Percentiles rank a stretch among this genome's conserved stretches.
phyloP scores from a whole-genome alignment of 2,888 invertebrate genomes.

The Andrena minutula region DNA sequence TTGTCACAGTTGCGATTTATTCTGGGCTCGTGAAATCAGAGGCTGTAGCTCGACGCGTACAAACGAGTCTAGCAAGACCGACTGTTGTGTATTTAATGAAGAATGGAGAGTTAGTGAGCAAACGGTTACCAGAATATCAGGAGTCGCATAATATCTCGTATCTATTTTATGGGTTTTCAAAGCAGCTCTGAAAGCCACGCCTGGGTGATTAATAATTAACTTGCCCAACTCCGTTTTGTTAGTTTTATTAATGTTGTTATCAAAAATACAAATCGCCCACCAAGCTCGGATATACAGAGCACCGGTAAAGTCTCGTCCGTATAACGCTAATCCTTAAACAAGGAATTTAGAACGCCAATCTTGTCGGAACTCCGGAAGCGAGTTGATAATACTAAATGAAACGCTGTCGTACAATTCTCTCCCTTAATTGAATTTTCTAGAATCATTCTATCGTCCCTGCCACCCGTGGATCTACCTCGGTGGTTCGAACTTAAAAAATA shows the following conservation, averaged over 20 bases:
- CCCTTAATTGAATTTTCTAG: not conserved
- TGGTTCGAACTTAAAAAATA: not conserved
- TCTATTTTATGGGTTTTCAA: slow-evolving; percentile 14
- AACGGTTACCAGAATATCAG: slow-evolving; percentile 31
- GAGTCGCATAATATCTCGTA: slow-evolving; percentile 11
- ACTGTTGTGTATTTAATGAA: slow-evolving; percentile 27
- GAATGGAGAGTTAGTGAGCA: slow-evolving; percentile 45
- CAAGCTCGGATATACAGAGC: slow-evolving; percentile 51
- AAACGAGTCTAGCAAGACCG: slow-evolving; percentile 12
- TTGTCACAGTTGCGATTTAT: slow-evolving; percentile 13
- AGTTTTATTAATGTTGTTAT: slow-evolving; percentile 70
- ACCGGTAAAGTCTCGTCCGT: slow-evolving; percentile 4
- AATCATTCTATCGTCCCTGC: not conserved
- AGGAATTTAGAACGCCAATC: not conserved
- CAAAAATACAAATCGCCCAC: slow-evolving; percentile 46
- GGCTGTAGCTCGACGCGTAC: not conserved
- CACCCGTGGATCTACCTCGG: not conserved
- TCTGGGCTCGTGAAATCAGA: not conserved
- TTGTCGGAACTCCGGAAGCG: not conserved
- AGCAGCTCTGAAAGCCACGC: slow-evolving; percentile 52
- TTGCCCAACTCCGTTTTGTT: slow-evolving; percentile 60
- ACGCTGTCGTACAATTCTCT: not conserved
- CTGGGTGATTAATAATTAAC: slow-evolving; percentile 60
- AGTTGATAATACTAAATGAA: not conserved
- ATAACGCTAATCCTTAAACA: not conserved